phyloP scores from a whole-genome alignment of 2,113 vertebrate genomes.

The Odontesthes bonariensis region DNA sequence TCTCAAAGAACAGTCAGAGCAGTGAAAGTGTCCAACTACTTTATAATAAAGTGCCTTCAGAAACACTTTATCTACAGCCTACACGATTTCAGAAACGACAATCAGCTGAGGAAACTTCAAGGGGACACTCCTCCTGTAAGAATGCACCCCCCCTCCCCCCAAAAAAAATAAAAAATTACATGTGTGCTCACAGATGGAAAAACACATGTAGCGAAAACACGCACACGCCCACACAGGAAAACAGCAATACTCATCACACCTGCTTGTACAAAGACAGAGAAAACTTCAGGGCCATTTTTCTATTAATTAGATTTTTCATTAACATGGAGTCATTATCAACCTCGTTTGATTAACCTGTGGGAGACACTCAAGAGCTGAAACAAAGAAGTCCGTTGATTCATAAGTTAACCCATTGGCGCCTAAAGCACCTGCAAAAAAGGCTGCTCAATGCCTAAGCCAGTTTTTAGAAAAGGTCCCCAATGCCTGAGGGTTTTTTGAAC shows the following conservation, averaged over 20 bases:
- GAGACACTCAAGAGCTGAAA: not conserved
- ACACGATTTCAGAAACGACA: slow-evolving; percentile 57
- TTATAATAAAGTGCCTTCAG: not conserved
- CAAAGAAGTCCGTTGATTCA: not conserved
- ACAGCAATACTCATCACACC: not conserved
- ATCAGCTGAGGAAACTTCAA: slow-evolving; percentile 72
- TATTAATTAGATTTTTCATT: not conserved
- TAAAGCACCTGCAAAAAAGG: too few relatives aligned
- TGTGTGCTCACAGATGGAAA: slow-evolving; percentile 54
- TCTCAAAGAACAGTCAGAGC: not conserved
- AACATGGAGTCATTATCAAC: slow-evolving; percentile 3
- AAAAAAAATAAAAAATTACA: slow-evolving; percentile 24
- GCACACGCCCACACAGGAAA: not conserved
- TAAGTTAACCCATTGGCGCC: too few relatives aligned
- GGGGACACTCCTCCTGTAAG: slow-evolving; percentile 64
- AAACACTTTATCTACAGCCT: slow-evolving; percentile 29
- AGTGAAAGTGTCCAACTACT: slow-evolving; percentile 12
- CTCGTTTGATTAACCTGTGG: not conserved
- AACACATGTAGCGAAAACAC: slow-evolving; percentile 42
- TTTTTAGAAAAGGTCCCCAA: too few relatives aligned
- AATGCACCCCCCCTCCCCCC: slow-evolving; percentile 36
- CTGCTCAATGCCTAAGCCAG: too few relatives aligned
- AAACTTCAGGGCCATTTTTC: not conserved
- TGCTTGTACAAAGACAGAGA: not conserved
- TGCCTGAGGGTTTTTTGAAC: too few relatives aligned